These are phyloP conservation scores for Drosophila colorata DNA, from an alignment of 2,888 invertebrate genomes.

Conservation along the genomic window DNA sequence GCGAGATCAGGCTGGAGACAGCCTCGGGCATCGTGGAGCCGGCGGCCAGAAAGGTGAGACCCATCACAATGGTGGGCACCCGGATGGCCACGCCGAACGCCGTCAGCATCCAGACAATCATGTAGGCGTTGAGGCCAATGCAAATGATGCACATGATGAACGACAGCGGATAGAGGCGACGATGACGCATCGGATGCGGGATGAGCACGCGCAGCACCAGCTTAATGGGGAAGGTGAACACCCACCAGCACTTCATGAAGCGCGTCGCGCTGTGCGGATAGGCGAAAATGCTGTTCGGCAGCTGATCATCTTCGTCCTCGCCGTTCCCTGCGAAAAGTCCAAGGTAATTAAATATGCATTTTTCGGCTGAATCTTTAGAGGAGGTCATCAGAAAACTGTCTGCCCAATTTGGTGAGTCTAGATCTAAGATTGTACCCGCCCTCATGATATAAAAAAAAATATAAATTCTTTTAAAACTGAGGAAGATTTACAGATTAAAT, in stretches of 20 bases:
- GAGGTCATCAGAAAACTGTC: too few species aligned
- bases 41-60: constrained; percentile 95
- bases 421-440: too few species aligned
- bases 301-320: constrained; percentile 60
- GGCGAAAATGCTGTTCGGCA: constrained; percentile 84
- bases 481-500: too few species aligned
- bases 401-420: too few species aligned
- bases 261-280: constrained; percentile 84
- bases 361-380: neutral
- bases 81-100: constrained; percentile 92
- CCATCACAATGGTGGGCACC: constrained; percentile 95
- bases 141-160: constrained; percentile 95
- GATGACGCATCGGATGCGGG: constrained; percentile 89
- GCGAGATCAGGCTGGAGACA: constrained; percentile 93
- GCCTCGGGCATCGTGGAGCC: constrained; percentile 95
- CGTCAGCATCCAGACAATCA: constrained; percentile 97
- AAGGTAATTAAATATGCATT: too few species aligned
- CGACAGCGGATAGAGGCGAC: constrained; percentile 90
- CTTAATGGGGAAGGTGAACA: constrained; percentile 90
- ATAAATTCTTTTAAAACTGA: too few species aligned
- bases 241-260: constrained; percentile 87
- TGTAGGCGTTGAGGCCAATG: constrained; percentile 93
- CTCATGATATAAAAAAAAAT: too few species aligned
- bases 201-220: constrained; percentile 89
- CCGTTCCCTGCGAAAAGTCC: constrained; percentile 63